Base-by-base conservation (phyloP, 1,140 invertebrate genomes). In the Charaxes varanes region DNA sequence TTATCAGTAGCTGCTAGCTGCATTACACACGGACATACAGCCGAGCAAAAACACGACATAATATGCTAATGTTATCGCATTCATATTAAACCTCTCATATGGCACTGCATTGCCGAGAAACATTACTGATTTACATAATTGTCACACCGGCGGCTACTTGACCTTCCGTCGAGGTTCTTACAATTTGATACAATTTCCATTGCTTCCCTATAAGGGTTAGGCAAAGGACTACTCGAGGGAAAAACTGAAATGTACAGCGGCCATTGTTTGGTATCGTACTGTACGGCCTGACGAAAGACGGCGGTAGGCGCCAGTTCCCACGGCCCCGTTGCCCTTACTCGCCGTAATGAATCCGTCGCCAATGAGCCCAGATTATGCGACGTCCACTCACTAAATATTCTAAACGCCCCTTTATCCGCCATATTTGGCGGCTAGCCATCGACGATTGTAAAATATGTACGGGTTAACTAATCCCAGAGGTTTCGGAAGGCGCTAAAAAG, bases 71-170 rank as follows among this genome's bases (percentile, higher is more conserved):
- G 14, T n/a, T 42, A 38, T 42, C 8, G 34, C 37, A 35, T 18
- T 49, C 45, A 50, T 53, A 41, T 45, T 30, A 28, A 30, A 41
- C 28, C 31, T 26, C 43, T 42, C 36, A 46, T 46, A 46, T 18
- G 43, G 43, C 30, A 26, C 22, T 21, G 18, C 17, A n/a, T n/a
- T n/a, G 24, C 23, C 32, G 5, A n/a, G 21, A 13, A 16, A 30
- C 26, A 42, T 43, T 21, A 11, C 13, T 6, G 6, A 49, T 54
- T 49, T 50, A 54, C 41, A 53, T 53, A 53, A 53, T 49, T 44
- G 41, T 35, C 30, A 41, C 36, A 17, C 34, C 31, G 41, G 36
- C 32, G 14, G 15, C 24, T 10, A 21, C 12, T 11, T 23, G 36
- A 46, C 30, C 22, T 45, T 18, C 11, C 12, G 7, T 12, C 2